Base-by-base conservation (phyloP, 1,140 invertebrate genomes). In the Caerostris darwini region DNA sequence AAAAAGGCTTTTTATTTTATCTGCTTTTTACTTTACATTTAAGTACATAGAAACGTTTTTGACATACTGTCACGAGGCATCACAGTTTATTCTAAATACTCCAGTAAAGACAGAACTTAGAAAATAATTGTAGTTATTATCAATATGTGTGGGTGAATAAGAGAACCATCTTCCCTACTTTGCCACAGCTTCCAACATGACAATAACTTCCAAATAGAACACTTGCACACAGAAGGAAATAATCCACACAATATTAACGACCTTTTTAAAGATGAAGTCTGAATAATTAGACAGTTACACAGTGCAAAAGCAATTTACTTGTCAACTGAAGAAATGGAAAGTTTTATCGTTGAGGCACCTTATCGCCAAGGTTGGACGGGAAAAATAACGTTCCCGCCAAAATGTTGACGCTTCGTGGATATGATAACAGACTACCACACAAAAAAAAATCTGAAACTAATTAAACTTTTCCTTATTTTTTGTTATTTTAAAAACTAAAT, bases 381-480 rank as follows among this genome's bases (percentile, higher is more conserved):
- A 54, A 56, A 56, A 54, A 82, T 82, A 14, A 12, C 12, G 10
- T 50, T 17, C 12, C 3, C 3, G 8, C 12, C 61, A 64, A 12
- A 53, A 77, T 77, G 19, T 77, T 77, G 71, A 77, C n/a, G 50
- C n/a, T 77, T 53, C n/a, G 7, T 14, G 19, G 50, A 81, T 12
- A 54, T 5, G 19, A 50, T 81, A 81, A 34, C 71, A 54, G 50
- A 19, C 71, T 5, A 53, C 53, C 56, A 53, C 56, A 53, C 19
- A 77, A 3, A 77, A 19, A 5, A 87, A 87, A 87, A 87, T 8
- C 4, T 7, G 57, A 64, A 87, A 87, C 57, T 87, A 87, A 87
- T 87, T 87, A 87, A 83, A 64, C 34, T 34, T n/a, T 34, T 34
- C 34, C 34, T 34, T 34, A 3, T 87, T 14, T 50, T 53, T 7